A percentile compares a stretch with the other conserved stretches of the same genome.
These are phyloP conservation scores for Tachyglossus aculeatus DNA, from an alignment of 2,797 vertebrate genomes.

Conservation along the genomic window DNA sequence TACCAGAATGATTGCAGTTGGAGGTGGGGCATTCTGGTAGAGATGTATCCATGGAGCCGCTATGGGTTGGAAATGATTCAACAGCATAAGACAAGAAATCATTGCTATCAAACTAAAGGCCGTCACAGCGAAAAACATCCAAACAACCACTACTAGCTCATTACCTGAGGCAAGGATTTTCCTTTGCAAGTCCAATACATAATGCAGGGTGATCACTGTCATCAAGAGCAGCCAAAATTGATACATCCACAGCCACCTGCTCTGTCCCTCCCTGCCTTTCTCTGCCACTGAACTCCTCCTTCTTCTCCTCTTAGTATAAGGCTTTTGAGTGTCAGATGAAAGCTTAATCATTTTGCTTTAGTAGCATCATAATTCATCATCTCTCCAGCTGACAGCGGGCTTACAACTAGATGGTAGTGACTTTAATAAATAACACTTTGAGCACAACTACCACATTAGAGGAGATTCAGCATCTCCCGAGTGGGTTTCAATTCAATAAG, in stretches of 20 bases:
- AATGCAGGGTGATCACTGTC: background rate
- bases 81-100: too few species aligned
- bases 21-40: too few species aligned
- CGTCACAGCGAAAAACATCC: background rate
- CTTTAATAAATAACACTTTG: constrained; percentile 2
- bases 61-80: too few species aligned
- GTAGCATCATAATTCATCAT: constrained; percentile 28
- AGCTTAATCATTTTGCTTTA: background rate
- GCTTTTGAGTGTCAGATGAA: constrained; percentile 23
- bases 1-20: too few species aligned
- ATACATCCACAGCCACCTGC: constrained; percentile 11
- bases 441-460: background rate
- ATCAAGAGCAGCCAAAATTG: constrained; percentile 12
- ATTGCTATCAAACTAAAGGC: background rate
- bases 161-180: background rate
- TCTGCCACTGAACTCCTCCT: too few species aligned
- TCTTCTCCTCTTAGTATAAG: constrained; percentile 3
- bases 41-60: too few species aligned
- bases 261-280: too few species aligned
- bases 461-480: background rate
- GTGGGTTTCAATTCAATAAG: background rate
- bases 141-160: background rate
- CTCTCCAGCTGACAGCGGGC: background rate
- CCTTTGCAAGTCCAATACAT: background rate
- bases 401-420: background rate